These are phyloP conservation scores for Chrysoperla carnea DNA, from an alignment of 1,140 invertebrate species.

Conservation along the genomic window DNA sequence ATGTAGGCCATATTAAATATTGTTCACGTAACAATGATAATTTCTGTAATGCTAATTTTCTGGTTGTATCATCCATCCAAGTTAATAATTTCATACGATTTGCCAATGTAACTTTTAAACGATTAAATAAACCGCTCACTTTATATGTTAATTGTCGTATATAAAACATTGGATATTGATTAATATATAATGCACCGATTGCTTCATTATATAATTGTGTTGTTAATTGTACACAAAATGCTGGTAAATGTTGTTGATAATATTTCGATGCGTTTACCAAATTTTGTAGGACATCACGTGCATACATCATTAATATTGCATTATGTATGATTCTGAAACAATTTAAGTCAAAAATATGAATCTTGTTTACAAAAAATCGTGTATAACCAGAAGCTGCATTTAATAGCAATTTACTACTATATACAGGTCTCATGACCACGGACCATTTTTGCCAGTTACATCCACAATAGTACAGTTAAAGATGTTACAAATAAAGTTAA, in stretches of 20 bases:
- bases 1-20: constrained; percentile 29
- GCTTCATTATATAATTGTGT: constrained; percentile 22
- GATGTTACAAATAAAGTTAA: too few relatives aligned
- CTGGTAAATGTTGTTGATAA: constrained; percentile 18
- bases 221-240: constrained; percentile 25
- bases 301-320: constrained; percentile 26
- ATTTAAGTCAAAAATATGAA: constrained; percentile 1
- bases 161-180: constrained; percentile 23
- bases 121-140: constrained; percentile 14
- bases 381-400: background rate
- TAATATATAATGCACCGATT: constrained; percentile 27
- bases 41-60: constrained; percentile 34
- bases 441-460: too few relatives aligned
- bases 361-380: background rate
- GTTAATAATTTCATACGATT: constrained; percentile 32
- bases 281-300: constrained; percentile 25
- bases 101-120: constrained; percentile 32
- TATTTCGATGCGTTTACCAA: constrained; percentile 24
- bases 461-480: too few relatives aligned
- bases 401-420: too few relatives aligned
- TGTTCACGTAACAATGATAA: constrained; percentile 30
- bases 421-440: too few relatives aligned
- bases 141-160: constrained; percentile 22
- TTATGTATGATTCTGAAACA: constrained; percentile 27
- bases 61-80: constrained; percentile 46